Evolutionary conservation across 2,113 vertebrate species (phyloP).

Genomic region (Misgurnus anguillicaudatus): DNA sequence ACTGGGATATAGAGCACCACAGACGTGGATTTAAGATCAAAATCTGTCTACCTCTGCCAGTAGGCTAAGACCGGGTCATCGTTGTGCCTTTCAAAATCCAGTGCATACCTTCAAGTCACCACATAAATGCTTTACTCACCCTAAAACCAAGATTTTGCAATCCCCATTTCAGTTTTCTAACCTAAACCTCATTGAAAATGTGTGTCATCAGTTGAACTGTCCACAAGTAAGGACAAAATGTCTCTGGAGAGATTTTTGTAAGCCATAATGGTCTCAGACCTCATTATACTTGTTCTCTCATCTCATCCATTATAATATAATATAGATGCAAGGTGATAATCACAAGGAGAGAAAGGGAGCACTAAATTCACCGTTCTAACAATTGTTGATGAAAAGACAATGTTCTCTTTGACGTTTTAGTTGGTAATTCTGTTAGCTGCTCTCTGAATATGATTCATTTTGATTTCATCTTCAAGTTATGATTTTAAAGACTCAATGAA

Average conservation of each 20-base stretch:
- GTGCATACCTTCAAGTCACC: not conserved
- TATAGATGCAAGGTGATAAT: not conserved
- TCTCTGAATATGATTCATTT: constrained; percentile 1
- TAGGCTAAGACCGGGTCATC: not conserved
- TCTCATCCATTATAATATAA: constrained; percentile 28
- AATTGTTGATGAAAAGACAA: not conserved
- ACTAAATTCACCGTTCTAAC: not conserved
- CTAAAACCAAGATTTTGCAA: constrained; percentile 6
- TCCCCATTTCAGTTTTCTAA: not conserved
- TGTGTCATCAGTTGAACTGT: not conserved
- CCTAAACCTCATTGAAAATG: constrained; percentile 4
- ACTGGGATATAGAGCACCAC: not conserved
- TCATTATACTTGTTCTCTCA: not conserved
- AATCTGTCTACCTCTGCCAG: not conserved
- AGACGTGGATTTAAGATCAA: constrained; percentile 26
- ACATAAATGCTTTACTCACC: not conserved
- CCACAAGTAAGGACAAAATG: not conserved
- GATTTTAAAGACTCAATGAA: not conserved
- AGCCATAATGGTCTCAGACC: not conserved
- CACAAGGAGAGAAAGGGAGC: not conserved
- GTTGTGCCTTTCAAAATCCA: not conserved
- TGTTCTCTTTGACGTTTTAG: not conserved
- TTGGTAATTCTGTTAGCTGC: not conserved
- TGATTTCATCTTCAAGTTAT: not conserved
- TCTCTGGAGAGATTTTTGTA: not conserved